Conservation (phyloP, 2,113 vertebrate species). For the Cottus gobio region DNA sequence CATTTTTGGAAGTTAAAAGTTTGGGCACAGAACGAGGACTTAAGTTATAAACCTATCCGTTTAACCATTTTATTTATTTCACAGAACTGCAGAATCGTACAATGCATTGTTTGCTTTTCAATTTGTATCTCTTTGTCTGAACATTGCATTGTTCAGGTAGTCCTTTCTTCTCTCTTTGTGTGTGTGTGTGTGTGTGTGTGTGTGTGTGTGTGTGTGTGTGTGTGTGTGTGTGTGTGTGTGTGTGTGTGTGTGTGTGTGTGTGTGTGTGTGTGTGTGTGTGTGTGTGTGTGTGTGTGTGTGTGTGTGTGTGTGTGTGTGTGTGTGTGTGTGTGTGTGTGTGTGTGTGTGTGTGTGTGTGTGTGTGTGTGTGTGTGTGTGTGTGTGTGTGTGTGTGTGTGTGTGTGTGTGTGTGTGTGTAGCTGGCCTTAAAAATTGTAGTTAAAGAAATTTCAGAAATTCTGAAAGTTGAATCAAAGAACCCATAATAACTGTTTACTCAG, state of each 20-base stretch:
- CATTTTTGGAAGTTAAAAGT: neutral
- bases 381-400: neutral
- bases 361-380: no score
- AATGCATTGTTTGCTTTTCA: neutral
- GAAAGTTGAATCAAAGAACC: neutral
- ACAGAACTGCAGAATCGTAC: neutral
- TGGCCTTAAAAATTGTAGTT: neutral
- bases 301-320: no score
- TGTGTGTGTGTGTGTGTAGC: neutral
- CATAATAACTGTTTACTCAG: neutral
- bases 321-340: neutral
- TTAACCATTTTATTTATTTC: neutral
- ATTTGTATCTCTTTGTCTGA: conserved; percentile 22
- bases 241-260: neutral
- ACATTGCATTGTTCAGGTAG: conserved; percentile 8
- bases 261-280: no score
- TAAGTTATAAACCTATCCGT: neutral
- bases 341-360: no score
- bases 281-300: no score
- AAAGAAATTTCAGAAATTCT: neutral
- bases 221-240: neutral
- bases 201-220: neutral
- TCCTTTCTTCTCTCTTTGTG: conserved; percentile 46
- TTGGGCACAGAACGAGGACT: neutral
- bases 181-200: conserved; percentile 2